phyloP scores from a whole-genome alignment of 2,888 invertebrate genomes.

The Mactromeris polynyma region DNA sequence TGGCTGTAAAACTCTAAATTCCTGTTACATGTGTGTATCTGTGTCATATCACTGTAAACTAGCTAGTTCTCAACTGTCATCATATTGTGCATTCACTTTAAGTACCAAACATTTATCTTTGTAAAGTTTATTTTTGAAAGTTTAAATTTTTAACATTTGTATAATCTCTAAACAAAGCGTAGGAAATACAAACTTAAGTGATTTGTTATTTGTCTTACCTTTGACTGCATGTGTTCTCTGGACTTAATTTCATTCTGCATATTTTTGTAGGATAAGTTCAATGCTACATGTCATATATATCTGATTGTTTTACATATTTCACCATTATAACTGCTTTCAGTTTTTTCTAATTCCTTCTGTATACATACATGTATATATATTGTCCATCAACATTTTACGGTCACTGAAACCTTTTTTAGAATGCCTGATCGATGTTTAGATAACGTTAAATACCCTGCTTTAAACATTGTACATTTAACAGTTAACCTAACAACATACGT shows the following conservation, averaged over 20 bases:
- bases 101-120: not conserved
- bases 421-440: slow-evolving; percentile 9
- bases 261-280: not conserved
- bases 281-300: not conserved
- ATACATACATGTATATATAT: not conserved
- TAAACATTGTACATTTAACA: slow-evolving; percentile 17
- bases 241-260: not conserved
- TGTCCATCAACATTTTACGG: not conserved
- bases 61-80: not conserved
- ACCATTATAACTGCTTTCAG: not conserved
- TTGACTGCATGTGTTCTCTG: slow-evolving; percentile 12
- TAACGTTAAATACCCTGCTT: slow-evolving; percentile 10
- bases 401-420: not conserved
- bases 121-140: not conserved
- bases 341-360: not conserved
- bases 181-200: not conserved
- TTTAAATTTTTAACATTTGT: not conserved
- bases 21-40: not conserved
- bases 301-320: not conserved
- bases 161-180: not conserved
- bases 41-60: not conserved
- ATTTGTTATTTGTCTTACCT: not conserved
- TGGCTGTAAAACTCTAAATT: not conserved
- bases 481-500: not conserved
- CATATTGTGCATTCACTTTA: not conserved